Evolutionary conservation across 2,797 vertebrate species (phyloP), one percentile per base, ranked within the genome.

Genomic region (Sternarchorhynchus goeldii): DNA sequence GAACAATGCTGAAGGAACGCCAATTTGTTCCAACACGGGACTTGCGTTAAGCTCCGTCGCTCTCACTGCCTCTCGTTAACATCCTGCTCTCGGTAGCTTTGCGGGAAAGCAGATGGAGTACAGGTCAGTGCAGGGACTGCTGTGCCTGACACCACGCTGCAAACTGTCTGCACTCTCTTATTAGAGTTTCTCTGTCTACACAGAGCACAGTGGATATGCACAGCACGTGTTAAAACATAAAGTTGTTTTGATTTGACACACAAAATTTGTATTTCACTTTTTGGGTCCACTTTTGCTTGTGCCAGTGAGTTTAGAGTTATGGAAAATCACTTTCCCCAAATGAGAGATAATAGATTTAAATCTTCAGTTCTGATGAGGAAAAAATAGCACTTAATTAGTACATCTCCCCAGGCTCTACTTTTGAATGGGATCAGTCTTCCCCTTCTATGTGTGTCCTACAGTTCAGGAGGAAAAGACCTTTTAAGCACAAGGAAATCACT

Each of bases 371-470:
- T 14, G 39, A n/a, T 58, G 75, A 74, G 10, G 68, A 64, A 76
- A 76, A 69, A 59, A 81, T 62, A 78, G 65, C 3, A 10, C 69
- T 58, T 81, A 81, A 78, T 75, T 82, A 72, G 76, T 75, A 58
- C 59, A 75, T 71, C 68, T 78, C 72, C 71, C 53, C 12, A 82
- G 76, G 65, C 72, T 70, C 71, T 39, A 65, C 53, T 25, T 59
- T 78, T 20, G 17, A 78, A 75, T 75, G 73, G 39, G 71, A 75
- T 75, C 65, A 82, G 55, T 68, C 57, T 67, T 58, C 32, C 56
- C 71, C 39, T 60, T 79, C 64, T 75, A 39, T 39, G 62, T 74
- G 31, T 29, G 59, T 79, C 29, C 34, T 39, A 29, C 56, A 74
- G 34, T 67, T 68, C 41, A 64, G 78, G 59, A 65, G 60, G 68